Base-by-base conservation (phyloP, 2,888 invertebrate species). In the Druceiella hillmani region DNA sequence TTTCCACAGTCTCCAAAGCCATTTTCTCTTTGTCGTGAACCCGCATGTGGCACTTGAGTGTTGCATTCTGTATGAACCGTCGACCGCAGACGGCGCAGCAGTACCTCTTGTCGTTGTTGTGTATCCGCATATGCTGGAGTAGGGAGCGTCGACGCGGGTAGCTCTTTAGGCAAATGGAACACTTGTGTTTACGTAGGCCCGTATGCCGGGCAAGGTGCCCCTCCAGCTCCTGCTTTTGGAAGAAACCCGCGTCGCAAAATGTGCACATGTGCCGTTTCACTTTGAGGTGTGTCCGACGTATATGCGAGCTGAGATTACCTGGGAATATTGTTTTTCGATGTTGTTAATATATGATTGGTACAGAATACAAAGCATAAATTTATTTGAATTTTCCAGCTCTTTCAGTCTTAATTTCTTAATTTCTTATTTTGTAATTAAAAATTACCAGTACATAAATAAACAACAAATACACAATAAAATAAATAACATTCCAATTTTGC, bases 251-350 rank as follows among this genome's bases (percentile, higher is more conserved):
- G 29, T 43, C 45, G 33, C 52, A 52, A 3, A 39, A 37, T 3
- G 28, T 27, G 35, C 52, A 51, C 12, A 40, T 26, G 43, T 48
- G 40, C 0, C 46, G 44, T 11, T 43, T 45, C 11, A 42, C 38
- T 9, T 44, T 46, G 12, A 45, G 24, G 17, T 53, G 53, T 10
- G 36, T 41, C 15, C 34, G 41, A 12, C 48, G 45, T 11, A 49
- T 44, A 38, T 52, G 52, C 0, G 45, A 36, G 13, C 41, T 47
- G 2, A 51, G 44, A 34, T 43, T 47, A 4, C 47, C 51, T 51
- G 41, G 2, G 6, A 4, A 9, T n/a, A n/a, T n/a, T n/a, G n/a
- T n/a, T n/a, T n/a, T n/a, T n/a, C n/a, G n/a, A n/a, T n/a, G n/a
- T n/a, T n/a, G n/a, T n/a, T n/a, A n/a, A n/a, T n/a, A n/a, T n/a